A percentile compares a stretch with the other conserved stretches of the same genome.
These are phyloP conservation scores for Cyprinella venusta DNA, from an alignment of 2,797 vertebrate genomes.

Conservation along the genomic window DNA sequence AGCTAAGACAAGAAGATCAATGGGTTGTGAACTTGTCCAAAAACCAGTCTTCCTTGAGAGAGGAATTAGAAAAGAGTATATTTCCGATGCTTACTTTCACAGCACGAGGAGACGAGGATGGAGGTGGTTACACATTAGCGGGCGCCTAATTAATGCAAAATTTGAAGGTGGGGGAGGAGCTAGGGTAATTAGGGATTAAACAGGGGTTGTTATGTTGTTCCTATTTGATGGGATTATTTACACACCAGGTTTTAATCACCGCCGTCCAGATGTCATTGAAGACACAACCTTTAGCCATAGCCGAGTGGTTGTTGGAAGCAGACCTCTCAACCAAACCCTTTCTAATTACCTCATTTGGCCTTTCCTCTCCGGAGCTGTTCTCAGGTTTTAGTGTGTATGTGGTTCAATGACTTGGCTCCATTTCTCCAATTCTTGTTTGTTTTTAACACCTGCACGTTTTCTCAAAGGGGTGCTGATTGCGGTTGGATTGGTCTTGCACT, in stretches of 20 bases:
- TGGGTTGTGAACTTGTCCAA: constrained; percentile 3
- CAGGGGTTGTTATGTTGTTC: constrained; percentile 73
- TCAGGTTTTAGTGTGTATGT: constrained; percentile 44
- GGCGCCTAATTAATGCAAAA: constrained; percentile 71
- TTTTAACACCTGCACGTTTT: constrained; percentile 40
- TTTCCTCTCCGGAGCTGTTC: constrained; percentile 47
- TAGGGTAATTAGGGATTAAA: constrained; percentile 77
- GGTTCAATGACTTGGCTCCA: constrained; percentile 41
- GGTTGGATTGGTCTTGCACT: not conserved
- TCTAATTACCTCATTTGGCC: constrained; percentile 51
- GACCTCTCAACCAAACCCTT: constrained; percentile 48
- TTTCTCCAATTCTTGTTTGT: constrained; percentile 30
- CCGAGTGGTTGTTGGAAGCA: constrained; percentile 55
- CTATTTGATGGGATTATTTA: constrained; percentile 79
- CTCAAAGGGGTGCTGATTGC: constrained; percentile 36
- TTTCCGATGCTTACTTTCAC: constrained; percentile 2
- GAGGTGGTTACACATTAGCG: constrained; percentile 74
- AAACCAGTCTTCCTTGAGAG: not conserved
- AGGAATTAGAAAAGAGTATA: not conserved
- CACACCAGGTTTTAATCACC: constrained; percentile 72
- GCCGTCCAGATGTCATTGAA: constrained; percentile 71
- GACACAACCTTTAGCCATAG: constrained; percentile 66
- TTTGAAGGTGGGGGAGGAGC: constrained; percentile 71
- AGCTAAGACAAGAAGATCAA: not conserved
- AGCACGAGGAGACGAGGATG: constrained; percentile 48